Base-by-base conservation (phyloP, 2,888 invertebrate genomes). In the Geotrupes spiniger region DNA sequence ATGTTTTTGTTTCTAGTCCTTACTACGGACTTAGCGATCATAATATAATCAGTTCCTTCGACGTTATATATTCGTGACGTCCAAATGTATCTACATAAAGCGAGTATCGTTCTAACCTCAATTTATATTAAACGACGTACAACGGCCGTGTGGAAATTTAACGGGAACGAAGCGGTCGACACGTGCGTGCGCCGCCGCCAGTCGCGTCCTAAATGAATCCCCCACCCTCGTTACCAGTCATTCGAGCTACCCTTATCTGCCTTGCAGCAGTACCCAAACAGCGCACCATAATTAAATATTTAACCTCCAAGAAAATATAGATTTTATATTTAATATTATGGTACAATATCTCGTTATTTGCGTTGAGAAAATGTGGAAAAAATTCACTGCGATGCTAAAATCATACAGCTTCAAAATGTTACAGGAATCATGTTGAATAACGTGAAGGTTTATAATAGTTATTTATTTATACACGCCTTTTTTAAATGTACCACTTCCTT, bases 191-290 rank as follows among this genome's bases (percentile, higher is more conserved):
- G 27, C 46, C 25, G 40, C 40, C 39, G 47, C 40, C 52, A 50
- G 52, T 48, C 39, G 49, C 48, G 40, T 31, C 21, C 17, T 28
- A 41, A 42, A 43, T 25, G 39, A 37, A 56, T 49, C 49, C 52
- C 50, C 53, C 57, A 51, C 51, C 42, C 46, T 46, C 54, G 50
- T 47, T 52, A 52, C 33, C 46, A 58, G 46, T 54, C 51, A 56
- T 50, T 52, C 51, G 40, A 55, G 55, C 50, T 53, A 57, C 55
- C 58, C 58, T 58, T 53, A 53, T 51, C 50, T 45, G 31, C 33
- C 16, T 15, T 29, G 31, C 50, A 42, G 45, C 16, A 38, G 42
- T 46, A 8, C 42, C 37, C 45, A 50, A 50, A 45, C 45, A 29
- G 48, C 42, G 38, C 16, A 25, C 5, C 38, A 15, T 36, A 46